A percentile compares a stretch with the other conserved stretches of the same genome.
Conservation (phyloP, 37 sponge, comb jelly and placozoan species). For the Chondrosia reniformis region DNA sequence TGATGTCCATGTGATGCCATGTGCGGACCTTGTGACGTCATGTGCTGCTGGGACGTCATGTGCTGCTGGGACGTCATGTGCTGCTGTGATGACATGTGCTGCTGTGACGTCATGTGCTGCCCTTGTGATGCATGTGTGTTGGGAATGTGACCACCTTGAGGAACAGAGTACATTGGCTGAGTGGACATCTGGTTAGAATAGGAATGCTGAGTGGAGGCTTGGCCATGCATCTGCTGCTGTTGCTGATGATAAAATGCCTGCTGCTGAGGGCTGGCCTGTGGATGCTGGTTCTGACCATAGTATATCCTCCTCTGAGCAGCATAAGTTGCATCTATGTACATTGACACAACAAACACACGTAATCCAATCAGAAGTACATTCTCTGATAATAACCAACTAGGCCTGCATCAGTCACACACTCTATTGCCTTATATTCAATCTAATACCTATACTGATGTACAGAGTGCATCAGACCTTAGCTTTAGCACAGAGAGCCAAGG, state of each 20-base stretch:
- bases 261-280: neutral
- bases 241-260: constrained; percentile 20
- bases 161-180: neutral
- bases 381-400: too few relatives aligned
- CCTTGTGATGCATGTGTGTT: neutral
- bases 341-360: too few relatives aligned
- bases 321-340: constrained; percentile 14
- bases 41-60: too few relatives aligned
- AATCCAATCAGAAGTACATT: too few relatives aligned
- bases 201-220: neutral
- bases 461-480: too few relatives aligned
- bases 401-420: too few relatives aligned
- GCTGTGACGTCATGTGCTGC: neutral
- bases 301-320: constrained; percentile 2
- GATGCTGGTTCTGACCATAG: constrained; percentile 42
- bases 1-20: too few relatives aligned
- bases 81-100: neutral
- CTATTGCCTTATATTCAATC: too few relatives aligned
- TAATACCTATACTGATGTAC: too few relatives aligned
- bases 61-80: neutral
- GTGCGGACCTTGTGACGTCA: too few relatives aligned
- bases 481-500: too few relatives aligned
- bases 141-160: neutral
- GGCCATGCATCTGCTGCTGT: neutral
- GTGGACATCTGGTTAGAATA: neutral